Evolutionary conservation across 2,888 invertebrate species (phyloP).

Genomic region (Oscheius onirici): DNA sequence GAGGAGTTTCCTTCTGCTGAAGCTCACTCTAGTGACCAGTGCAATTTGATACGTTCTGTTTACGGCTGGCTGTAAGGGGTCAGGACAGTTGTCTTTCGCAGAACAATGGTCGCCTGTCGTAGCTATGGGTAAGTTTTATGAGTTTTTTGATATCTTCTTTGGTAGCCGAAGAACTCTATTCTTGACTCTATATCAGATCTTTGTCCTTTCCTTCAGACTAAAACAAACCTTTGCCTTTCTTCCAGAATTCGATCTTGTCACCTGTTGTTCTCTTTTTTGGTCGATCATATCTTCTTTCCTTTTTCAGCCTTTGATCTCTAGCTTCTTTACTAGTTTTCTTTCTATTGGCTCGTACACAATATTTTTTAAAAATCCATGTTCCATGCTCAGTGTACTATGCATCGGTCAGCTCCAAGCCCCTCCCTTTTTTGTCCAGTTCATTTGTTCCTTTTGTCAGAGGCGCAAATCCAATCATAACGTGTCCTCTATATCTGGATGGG

Average conservation of each 20-base stretch:
- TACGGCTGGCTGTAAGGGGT: slow-evolving; percentile 14
- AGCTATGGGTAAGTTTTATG: neutral
- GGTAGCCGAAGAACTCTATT: too few species aligned
- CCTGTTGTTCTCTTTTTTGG: too few species aligned
- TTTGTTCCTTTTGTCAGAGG: neutral
- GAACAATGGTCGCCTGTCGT: neutral
- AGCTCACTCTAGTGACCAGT: neutral
- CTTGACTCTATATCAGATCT: too few species aligned
- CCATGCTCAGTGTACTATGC: too few species aligned
- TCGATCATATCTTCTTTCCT: too few species aligned
- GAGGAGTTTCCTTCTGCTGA: neutral
- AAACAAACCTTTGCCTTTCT: too few species aligned
- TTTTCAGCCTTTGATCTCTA: too few species aligned
- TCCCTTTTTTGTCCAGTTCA: slow-evolving; percentile 11
- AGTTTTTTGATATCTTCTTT: too few species aligned
- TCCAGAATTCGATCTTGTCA: too few species aligned
- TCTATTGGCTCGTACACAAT: too few species aligned
- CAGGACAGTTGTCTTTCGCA: slow-evolving; percentile 7
- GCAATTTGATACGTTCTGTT: slow-evolving; percentile 22
- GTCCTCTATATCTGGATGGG: neutral
- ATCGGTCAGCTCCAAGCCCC: neutral
- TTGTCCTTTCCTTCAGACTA: too few species aligned
- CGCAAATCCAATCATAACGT: slow-evolving; percentile 15
- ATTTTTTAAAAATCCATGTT: too few species aligned
- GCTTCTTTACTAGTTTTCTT: neutral